Conservation (phyloP, 2,113 vertebrate species). For the Mesoclemmys tuberculata region DNA sequence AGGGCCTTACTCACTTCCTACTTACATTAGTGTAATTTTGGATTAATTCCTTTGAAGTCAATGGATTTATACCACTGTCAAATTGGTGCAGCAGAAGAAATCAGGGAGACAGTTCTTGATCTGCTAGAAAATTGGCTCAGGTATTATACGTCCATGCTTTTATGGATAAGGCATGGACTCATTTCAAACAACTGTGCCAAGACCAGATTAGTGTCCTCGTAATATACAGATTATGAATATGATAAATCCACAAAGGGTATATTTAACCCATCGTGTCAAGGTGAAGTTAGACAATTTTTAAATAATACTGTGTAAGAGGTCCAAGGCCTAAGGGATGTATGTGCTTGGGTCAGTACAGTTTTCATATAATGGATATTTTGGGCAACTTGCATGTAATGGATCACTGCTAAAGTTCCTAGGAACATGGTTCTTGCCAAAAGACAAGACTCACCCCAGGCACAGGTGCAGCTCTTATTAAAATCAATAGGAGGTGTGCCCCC, state of each 20-base stretch:
- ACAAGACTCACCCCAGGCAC: not conserved
- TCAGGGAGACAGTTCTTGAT: not conserved
- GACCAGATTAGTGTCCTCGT: not conserved
- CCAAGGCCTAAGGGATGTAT: not conserved
- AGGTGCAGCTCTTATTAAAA: not conserved
- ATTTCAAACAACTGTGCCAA: not conserved
- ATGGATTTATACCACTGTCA: not conserved
- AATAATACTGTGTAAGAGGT: not conserved
- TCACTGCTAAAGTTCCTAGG: not conserved
- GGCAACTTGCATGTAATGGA: not conserved
- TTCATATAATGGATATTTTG: not conserved
- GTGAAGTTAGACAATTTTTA: conserved; percentile 24
- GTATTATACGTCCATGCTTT: not conserved
- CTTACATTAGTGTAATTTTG: not conserved
- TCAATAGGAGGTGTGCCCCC: not conserved
- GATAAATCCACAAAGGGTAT: conserved; percentile 24
- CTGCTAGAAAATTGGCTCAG: not conserved
- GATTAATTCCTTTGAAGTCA: not conserved
- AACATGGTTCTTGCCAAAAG: not conserved
- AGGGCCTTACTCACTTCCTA: not conserved
- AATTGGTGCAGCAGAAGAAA: not conserved
- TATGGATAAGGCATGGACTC: not conserved
- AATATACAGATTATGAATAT: not conserved
- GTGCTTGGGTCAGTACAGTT: not conserved
- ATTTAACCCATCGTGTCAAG: not conserved